Evolutionary conservation across 1,140 invertebrate species (phyloP).

Genomic region (Cydia fagiglandana): DNA sequence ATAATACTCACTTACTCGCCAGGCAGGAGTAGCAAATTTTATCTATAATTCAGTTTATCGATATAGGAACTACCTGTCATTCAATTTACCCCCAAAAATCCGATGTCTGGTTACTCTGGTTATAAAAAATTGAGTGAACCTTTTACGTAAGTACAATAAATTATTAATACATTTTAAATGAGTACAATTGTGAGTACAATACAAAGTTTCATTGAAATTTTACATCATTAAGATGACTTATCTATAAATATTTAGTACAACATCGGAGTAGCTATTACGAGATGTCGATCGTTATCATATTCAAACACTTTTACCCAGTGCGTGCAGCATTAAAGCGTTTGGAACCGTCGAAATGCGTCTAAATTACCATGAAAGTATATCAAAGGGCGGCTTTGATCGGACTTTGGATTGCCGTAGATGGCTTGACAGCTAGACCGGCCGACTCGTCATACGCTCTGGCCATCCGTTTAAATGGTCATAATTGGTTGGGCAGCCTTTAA

Average conservation of each 20-base stretch:
- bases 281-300: conserved; percentile 42
- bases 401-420: conserved; percentile 71
- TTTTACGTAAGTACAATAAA: neutral
- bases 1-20: conserved; percentile 37
- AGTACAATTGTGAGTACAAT: neutral
- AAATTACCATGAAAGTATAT: conserved; percentile 68
- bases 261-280: conserved; percentile 37
- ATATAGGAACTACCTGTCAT: no score
- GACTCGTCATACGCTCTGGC: conserved; percentile 59
- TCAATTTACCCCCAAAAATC: no score
- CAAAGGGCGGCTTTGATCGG: conserved; percentile 62
- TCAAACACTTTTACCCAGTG: conserved; percentile 36
- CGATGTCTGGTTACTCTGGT: no score
- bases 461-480: conserved; percentile 73
- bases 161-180: neutral
- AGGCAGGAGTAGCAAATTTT: no score
- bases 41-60: no score
- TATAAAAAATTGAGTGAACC: neutral
- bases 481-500: conserved; percentile 66
- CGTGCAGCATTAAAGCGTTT: conserved; percentile 41
- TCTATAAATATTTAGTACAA: conserved; percentile 43
- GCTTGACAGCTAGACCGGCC: conserved; percentile 60
- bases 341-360: conserved; percentile 57
- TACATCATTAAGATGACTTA: conserved; percentile 34
- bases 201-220: neutral